Base-by-base conservation (phyloP, 2,888 invertebrate genomes). In the Psococerastis gibbosa region DNA sequence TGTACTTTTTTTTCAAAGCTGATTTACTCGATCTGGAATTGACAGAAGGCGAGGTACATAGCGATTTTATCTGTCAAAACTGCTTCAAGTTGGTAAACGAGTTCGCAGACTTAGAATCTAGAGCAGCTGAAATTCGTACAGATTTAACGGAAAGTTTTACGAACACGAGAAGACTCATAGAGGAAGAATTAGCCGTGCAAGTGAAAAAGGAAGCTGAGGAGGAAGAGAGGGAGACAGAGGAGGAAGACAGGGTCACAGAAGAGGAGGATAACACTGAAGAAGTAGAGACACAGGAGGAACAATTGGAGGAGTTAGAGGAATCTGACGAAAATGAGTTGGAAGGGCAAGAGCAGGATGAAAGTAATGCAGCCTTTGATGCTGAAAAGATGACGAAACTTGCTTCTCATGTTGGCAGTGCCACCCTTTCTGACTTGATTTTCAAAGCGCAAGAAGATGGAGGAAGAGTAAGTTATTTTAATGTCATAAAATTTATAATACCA, bases 61-160 rank as follows among this genome's bases (percentile, higher is more conserved):
- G 55, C 46, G 51, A 52, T 41, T 53, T 57, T 22, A 55, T 81
- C 2, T 82, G 81, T 57, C 74, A 71, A 54, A 77, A 75, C 52
- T 82, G 81, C 56, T 70, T 66, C 50, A 71, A 71, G 54, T 54
- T 68, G 5, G 67, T 75, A 41, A 62, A 68, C 16, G 77, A 79
- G 59, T 60, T 63, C 46, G 58, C 57, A 46, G 57, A 57, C 46
- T 47, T 56, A 34, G 56, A 56, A 45, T 52, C 52, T 52, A 52
- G 68, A 57, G 44, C 70, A 45, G 54, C 57, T 3, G 66, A 69
- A 52, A 60, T 72, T 8, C 71, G 67, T 52, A 51, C 56, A 35
- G 69, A 71, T 51, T 55, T 74, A n/a, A 56, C 61, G 23, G 59
- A 57, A n/a, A 67, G 62, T 51, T 71, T 69, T 52, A 64, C 63